Conservation (phyloP, 2,888 invertebrate species). For the Oligia latruncula region DNA sequence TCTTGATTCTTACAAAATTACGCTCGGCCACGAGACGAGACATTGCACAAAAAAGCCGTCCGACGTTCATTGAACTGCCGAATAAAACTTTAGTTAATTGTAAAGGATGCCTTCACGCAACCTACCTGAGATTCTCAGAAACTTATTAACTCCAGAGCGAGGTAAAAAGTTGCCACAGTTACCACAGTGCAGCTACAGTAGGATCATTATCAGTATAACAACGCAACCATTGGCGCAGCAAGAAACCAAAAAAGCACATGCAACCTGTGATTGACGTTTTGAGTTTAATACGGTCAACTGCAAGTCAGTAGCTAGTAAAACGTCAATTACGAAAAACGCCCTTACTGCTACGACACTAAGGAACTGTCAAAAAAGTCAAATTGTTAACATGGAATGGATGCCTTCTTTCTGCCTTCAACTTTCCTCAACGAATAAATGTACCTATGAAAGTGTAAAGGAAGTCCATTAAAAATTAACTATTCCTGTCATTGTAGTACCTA, state of each 20-base stretch:
- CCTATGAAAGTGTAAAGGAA: slow-evolving; percentile 1
- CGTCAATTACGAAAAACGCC: background rate
- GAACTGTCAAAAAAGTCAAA: background rate
- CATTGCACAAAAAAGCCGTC: slow-evolving; percentile 37
- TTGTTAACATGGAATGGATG: background rate
- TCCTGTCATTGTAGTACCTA: slow-evolving; percentile 1
- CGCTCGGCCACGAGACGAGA: slow-evolving; percentile 5
- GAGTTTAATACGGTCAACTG: slow-evolving; percentile 1
- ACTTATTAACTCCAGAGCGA: slow-evolving; percentile 42
- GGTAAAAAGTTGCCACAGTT: slow-evolving; percentile 34
- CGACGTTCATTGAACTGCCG: slow-evolving; percentile 58
- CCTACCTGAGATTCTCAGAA: slow-evolving; percentile 63
- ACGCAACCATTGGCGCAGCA: slow-evolving; percentile 1
- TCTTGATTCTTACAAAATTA: slow-evolving; percentile 21
- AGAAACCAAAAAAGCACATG: slow-evolving; percentile 11
- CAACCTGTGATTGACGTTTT: background rate
- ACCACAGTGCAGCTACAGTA: slow-evolving; percentile 15
- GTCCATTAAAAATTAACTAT: slow-evolving; percentile 29
- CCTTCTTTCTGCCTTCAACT: background rate
- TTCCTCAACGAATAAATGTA: background rate
- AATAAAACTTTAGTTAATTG: slow-evolving; percentile 58
- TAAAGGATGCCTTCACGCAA: slow-evolving; percentile 60
- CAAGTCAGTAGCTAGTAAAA: background rate
- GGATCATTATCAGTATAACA: slow-evolving; percentile 22
- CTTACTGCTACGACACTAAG: background rate